A percentile compares a stretch with the other conserved stretches of the same genome.
These are phyloP conservation scores for Pseudopodoces humilis DNA, from an alignment of 2,113 vertebrate species.

Conservation along the genomic window DNA sequence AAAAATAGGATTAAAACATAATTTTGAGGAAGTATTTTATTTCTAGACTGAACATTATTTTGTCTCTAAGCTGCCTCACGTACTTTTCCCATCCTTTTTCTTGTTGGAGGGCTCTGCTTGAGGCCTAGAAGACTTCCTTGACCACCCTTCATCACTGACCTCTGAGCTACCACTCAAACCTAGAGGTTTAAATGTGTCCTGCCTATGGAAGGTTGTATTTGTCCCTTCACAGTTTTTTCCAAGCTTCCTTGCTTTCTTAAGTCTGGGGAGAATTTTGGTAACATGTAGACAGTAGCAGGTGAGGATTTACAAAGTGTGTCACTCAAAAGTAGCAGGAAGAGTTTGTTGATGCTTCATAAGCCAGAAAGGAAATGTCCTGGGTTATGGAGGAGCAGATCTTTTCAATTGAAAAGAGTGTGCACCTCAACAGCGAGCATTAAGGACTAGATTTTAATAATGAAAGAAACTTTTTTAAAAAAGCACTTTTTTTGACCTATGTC, in stretches of 20 bases:
- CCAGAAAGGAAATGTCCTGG: not conserved
- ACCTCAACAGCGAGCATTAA: not conserved
- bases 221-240: not conserved
- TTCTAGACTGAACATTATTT: not conserved
- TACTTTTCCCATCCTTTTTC: not conserved
- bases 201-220: not conserved
- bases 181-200: not conserved
- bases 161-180: not conserved
- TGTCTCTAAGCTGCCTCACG: not conserved
- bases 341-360: not conserved
- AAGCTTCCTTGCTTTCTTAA: not conserved
- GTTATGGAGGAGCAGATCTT: rapidly evolving
- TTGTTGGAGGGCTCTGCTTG: rapidly evolving
- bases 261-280: not conserved
- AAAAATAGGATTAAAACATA: not conserved
- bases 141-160: not conserved
- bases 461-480: not conserved
- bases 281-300: not conserved
- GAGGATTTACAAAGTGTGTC: not conserved
- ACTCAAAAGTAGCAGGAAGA: not conserved
- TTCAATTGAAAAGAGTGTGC: not conserved
- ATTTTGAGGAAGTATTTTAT: not conserved
- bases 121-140: not conserved
- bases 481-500: not conserved
- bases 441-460: not conserved